Percentiles rank a stretch among this genome's conserved stretches.
Conservation (phyloP, 2,113 vertebrate species). For the Corvus hawaiiensis region DNA sequence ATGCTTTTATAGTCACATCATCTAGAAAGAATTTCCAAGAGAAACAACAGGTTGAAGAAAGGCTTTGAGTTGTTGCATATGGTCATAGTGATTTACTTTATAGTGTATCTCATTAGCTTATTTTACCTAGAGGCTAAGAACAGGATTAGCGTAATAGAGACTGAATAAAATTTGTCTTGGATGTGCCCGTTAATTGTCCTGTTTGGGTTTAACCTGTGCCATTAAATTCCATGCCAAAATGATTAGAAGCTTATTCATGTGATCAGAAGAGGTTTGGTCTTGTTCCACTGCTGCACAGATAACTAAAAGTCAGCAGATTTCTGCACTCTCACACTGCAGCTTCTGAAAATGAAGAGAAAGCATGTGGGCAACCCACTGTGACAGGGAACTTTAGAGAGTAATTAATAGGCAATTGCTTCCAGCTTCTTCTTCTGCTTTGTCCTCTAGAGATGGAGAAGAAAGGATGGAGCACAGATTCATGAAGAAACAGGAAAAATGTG, state of each 20-base stretch:
- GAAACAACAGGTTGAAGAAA: not conserved
- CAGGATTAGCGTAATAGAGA: not conserved
- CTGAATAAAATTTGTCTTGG: not conserved
- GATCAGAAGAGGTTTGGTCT: not conserved
- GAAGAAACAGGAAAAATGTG: not conserved
- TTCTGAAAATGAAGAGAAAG: not conserved
- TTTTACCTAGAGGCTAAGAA: not conserved
- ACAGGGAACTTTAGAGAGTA: not conserved
- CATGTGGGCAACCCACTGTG: not conserved
- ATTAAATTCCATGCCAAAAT: not conserved
- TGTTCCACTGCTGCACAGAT: not conserved
- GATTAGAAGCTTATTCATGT: not conserved
- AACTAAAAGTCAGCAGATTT: not conserved
- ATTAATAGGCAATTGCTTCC: not conserved
- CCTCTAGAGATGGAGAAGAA: not conserved
- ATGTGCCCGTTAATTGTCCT: not conserved
- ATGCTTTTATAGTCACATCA: not conserved
- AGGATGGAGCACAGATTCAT: not conserved
- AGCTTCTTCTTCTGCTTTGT: not conserved
- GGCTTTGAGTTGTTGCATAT: not conserved
- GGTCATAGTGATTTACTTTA: not conserved
- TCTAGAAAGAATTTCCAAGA: not conserved
- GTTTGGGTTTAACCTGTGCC: not conserved
- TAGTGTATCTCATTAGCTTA: not conserved
- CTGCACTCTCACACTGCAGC: fast-evolving